Conservation (phyloP, 2,888 invertebrate genomes). For the Barypeithes pellucidus region DNA sequence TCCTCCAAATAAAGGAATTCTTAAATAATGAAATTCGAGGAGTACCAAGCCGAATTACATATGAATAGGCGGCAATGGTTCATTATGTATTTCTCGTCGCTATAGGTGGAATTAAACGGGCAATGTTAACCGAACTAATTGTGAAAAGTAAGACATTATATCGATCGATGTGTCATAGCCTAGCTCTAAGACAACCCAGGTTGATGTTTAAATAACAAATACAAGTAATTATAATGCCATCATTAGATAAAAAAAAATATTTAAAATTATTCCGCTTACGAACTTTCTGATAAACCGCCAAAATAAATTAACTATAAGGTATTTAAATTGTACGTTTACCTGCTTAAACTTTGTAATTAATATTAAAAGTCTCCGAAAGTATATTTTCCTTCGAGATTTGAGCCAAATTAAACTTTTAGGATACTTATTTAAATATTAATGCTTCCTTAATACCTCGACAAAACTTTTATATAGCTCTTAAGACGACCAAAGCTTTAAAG, state of each 20-base stretch:
- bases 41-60: too few relatives aligned
- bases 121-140: neutral
- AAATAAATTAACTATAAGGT: slow-evolving; percentile 19
- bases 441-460: slow-evolving; percentile 12
- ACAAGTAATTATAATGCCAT: too few relatives aligned
- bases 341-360: slow-evolving; percentile 17
- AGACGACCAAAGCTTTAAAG: slow-evolving; percentile 12
- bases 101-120: too few relatives aligned
- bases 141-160: too few relatives aligned
- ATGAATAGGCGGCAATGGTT: too few relatives aligned
- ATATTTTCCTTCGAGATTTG: slow-evolving; percentile 17
- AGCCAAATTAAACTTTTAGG: slow-evolving; percentile 21
- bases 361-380: slow-evolving; percentile 16
- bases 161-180: neutral
- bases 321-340: slow-evolving; percentile 21
- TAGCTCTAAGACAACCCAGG: too few relatives aligned
- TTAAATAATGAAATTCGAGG: too few relatives aligned
- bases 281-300: slow-evolving; percentile 12
- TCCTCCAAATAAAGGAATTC: too few relatives aligned
- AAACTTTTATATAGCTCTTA: slow-evolving; percentile 22
- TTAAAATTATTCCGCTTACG: neutral
- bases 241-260: neutral
- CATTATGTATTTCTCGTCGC: too few relatives aligned
- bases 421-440: slow-evolving; percentile 30
- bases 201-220: too few relatives aligned